Conservation (phyloP, 2,888 invertebrate genomes). For the Lagria hirta region DNA sequence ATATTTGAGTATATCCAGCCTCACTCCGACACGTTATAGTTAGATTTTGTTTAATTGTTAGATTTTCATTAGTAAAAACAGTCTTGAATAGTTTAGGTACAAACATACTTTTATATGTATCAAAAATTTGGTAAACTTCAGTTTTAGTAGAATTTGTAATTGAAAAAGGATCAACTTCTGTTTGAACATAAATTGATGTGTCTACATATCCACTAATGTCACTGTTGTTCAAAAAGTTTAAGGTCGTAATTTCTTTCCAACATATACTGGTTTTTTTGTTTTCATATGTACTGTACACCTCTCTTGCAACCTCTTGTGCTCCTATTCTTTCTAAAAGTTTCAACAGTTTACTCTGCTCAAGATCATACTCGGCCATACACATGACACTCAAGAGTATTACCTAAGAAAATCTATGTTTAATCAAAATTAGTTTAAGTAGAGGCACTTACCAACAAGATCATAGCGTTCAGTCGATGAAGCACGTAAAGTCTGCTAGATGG, state of each 20-base stretch:
- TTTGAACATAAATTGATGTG: slow-evolving; percentile 8
- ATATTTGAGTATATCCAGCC: neutral
- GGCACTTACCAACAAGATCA: too few species aligned
- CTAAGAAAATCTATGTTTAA: too few species aligned
- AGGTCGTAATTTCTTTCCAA: slow-evolving; percentile 7
- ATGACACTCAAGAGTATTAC: too few species aligned
- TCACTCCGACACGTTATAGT: slow-evolving; percentile 5
- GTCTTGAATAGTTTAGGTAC: neutral
- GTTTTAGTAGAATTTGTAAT: neutral
- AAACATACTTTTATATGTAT: slow-evolving; percentile 1
- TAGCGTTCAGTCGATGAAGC: too few species aligned
- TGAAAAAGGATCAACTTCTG: neutral
- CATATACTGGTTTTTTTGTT: slow-evolving; percentile 13
- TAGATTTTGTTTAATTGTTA: slow-evolving; percentile 4
- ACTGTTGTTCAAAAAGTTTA: slow-evolving; percentile 3
- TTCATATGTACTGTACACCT: too few species aligned
- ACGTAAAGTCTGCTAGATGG: too few species aligned
- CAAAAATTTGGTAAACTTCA: slow-evolving; percentile 2
- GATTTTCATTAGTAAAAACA: neutral
- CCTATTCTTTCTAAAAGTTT: too few species aligned
- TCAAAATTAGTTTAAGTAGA: too few species aligned
- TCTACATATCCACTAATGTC: slow-evolving; percentile 1
- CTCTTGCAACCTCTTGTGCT: too few species aligned
- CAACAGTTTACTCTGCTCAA: too few species aligned
- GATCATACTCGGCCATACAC: too few species aligned